Base-by-base conservation (phyloP, 1,140 invertebrate species). In the Leptoteleia sp. region DNA sequence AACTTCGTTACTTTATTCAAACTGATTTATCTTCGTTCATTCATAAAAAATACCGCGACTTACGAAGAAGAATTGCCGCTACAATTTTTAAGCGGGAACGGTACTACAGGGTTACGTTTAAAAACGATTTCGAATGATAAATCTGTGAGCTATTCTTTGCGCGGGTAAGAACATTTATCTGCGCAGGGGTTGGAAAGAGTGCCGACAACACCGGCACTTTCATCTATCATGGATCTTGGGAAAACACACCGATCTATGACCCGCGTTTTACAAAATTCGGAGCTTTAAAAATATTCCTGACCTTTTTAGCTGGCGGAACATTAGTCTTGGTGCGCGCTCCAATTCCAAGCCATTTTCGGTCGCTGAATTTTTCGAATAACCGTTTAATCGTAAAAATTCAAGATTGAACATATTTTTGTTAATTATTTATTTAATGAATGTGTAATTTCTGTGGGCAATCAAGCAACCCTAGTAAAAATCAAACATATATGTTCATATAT, bases 111-210 rank as follows among this genome's bases (percentile, higher is more conserved):
- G 52, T 54, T 45, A 43, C 67, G 42, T 68, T 76, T 35, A 54
- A 82, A 79, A 65, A 78, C 77, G 73, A 76, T 86, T 82, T 85
- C 81, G 80, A 82, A 88, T 88, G 85, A 88, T 89, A 88, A 89
- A 88, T 88, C 85, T 86, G 80, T 31, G 79, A 84, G 83, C 81
- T 83, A 83, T 88, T 87, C 81, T 82, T 84, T 73, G 81, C 77
- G 75, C 76, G 77, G 76, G 73, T 80, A 83, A 81, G 82, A 84
- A 81, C 85, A 89, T 88, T 87, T 87, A 80, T 88, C 83, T 85
- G 72, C 73, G 79, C 86, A 83, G 79, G 75, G 80, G 79, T 71
- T 81, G 79, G 70, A 64, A 83, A 82, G 81, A 76, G 84, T 83
- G 82, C 81, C 79, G 81, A 84, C 82, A 85, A 84, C 82, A 82